These are phyloP conservation scores for Netelia inedita DNA, from an alignment of 2,888 invertebrate genomes.

Conservation along the genomic window DNA sequence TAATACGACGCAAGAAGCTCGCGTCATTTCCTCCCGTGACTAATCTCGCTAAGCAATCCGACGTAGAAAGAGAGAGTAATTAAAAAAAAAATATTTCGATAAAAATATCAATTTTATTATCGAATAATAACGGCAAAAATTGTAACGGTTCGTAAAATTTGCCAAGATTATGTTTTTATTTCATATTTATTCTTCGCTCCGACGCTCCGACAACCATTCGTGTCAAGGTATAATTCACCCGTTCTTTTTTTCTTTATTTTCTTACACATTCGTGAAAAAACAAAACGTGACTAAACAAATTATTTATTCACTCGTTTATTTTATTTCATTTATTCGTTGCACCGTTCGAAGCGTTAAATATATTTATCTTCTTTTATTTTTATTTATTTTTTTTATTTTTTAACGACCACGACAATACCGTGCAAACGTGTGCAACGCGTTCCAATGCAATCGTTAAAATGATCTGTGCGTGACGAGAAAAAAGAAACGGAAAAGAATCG, in stretches of 20 bases:
- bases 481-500: constrained; percentile 1
- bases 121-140: constrained; percentile 31
- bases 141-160: constrained; percentile 41
- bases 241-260: constrained; percentile 30
- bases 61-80: background rate
- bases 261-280: background rate
- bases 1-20: background rate
- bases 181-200: constrained; percentile 40
- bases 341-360: background rate
- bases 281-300: constrained; percentile 7
- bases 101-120: background rate
- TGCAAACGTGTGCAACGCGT: background rate
- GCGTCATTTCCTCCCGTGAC: constrained; percentile 9
- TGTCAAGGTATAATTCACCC: background rate
- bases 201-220: constrained; percentile 41
- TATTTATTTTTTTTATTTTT: too few relatives aligned
- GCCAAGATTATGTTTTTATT: background rate
- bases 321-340: constrained; percentile 1
- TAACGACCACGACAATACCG: background rate
- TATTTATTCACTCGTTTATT: background rate
- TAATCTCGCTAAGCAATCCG: background rate
- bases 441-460: constrained; percentile 27
- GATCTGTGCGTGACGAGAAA: constrained; percentile 26
- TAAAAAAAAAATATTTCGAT: background rate
- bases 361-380: background rate